Evolutionary conservation across 2,113 vertebrate genomes (phyloP).

Genomic region (Larimichthys polyactis): DNA sequence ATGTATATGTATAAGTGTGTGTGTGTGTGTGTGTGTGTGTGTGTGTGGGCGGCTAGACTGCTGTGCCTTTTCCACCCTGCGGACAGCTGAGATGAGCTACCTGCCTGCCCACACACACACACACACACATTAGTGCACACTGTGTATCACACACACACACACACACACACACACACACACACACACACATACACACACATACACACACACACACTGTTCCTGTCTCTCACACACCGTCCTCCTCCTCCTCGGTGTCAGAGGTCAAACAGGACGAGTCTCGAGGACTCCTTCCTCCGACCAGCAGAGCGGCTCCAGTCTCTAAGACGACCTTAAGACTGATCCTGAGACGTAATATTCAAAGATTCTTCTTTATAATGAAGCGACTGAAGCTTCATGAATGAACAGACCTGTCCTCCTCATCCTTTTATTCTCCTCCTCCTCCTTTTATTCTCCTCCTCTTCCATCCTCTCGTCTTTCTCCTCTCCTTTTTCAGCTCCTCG

Average conservation of each 20-base stretch:
- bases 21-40: background rate
- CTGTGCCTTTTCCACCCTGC: constrained; percentile 29
- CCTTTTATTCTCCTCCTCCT: too few species aligned
- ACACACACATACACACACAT: background rate
- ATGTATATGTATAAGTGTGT: background rate
- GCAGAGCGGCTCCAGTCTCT: background rate
- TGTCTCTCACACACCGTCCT: too few species aligned
- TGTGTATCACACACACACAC: background rate
- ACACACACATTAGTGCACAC: background rate
- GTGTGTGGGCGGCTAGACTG: constrained; percentile 41
- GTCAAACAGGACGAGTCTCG: background rate
- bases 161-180: background rate
- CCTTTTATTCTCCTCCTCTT: too few species aligned
- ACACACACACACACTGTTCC: background rate
- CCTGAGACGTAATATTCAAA: background rate
- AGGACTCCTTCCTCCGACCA: background rate
- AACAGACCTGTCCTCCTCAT: too few species aligned
- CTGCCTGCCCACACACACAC: constrained; percentile 22
- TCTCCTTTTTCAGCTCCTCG: too few species aligned
- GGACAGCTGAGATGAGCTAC: constrained; percentile 22
- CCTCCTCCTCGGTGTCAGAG: too few species aligned
- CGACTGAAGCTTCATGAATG: too few species aligned
- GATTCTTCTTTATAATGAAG: too few species aligned
- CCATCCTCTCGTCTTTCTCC: too few species aligned
- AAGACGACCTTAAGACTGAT: background rate